phyloP scores from a whole-genome alignment of 2,888 invertebrate species.

The Noctuana brunneofusca region DNA sequence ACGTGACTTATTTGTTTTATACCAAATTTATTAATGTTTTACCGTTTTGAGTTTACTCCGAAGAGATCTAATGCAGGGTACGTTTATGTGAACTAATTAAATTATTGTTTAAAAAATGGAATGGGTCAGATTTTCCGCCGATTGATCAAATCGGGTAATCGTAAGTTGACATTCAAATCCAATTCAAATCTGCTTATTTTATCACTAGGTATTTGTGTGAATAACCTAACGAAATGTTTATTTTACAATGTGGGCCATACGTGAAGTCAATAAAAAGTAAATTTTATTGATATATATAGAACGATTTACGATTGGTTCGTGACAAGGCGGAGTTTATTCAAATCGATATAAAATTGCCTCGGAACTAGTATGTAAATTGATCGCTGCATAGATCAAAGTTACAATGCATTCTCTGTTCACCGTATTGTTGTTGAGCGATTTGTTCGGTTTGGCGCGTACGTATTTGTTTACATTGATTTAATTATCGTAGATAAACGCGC shows the following conservation, averaged over 20 bases:
- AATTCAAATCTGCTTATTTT: too few relatives aligned
- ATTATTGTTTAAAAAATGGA: not conserved
- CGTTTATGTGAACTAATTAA: not conserved
- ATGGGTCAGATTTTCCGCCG: not conserved
- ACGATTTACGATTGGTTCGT: constrained; percentile 13
- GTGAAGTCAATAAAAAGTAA: constrained; percentile 11
- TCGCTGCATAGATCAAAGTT: not conserved
- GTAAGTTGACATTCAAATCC: too few relatives aligned
- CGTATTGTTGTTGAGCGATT: not conserved
- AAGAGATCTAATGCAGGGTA: constrained; percentile 12
- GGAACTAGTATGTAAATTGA: not conserved
- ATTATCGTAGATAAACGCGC: constrained; percentile 12
- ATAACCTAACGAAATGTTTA: not conserved
- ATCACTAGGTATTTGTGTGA: not conserved
- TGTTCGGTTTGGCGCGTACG: constrained; percentile 10
- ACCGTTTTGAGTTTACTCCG: not conserved
- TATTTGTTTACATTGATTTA: constrained; percentile 16
- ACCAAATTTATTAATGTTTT: not conserved
- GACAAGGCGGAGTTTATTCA: constrained; percentile 1
- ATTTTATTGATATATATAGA: constrained; percentile 12
- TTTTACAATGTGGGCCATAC: constrained; percentile 10
- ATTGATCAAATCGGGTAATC: constrained; percentile 6
- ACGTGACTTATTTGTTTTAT: too few relatives aligned
- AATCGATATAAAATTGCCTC: constrained; percentile 1
- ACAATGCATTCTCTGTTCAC: constrained; percentile 15